Conservation (phyloP, 1,140 invertebrate species). For the Trypoxylus dichotomus region DNA sequence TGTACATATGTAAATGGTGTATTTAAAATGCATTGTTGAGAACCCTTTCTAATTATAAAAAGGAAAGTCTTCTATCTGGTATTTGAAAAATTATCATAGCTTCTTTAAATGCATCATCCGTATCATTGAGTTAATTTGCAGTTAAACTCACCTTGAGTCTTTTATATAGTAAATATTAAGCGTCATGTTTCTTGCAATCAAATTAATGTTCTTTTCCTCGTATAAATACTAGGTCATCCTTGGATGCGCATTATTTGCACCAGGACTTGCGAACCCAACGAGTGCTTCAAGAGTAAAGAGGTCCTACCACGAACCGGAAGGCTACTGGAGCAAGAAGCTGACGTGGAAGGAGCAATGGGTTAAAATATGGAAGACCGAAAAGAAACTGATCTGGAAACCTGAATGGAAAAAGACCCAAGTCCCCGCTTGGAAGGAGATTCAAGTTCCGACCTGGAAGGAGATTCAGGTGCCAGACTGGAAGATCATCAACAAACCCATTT, state of each 20-base stretch:
- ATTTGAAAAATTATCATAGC: too few species aligned
- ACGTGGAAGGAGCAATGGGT: conserved; percentile 68
- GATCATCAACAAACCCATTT: conserved; percentile 63
- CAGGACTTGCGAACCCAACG: conserved; percentile 54
- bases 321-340: conserved; percentile 65
- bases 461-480: conserved; percentile 63
- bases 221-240: conserved; percentile 51
- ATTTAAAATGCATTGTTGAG: too few species aligned
- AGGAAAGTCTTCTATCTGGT: too few species aligned
- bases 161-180: too few species aligned
- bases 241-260: conserved; percentile 51
- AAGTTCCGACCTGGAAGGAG: conserved; percentile 65
- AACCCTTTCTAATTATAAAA: too few species aligned
- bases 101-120: too few species aligned
- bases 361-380: conserved; percentile 60
- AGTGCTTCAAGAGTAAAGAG: conserved; percentile 52
- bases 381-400: conserved; percentile 65
- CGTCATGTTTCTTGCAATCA: too few species aligned
- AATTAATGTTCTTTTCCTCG: neutral
- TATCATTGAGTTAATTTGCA: too few species aligned
- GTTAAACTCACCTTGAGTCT: too few species aligned
- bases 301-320: conserved; percentile 59
- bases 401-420: conserved; percentile 66
- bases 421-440: conserved; percentile 66
- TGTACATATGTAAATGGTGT: too few species aligned